Base-by-base conservation (phyloP, 2,888 invertebrate genomes). In the Siphlonurus alternatus region DNA sequence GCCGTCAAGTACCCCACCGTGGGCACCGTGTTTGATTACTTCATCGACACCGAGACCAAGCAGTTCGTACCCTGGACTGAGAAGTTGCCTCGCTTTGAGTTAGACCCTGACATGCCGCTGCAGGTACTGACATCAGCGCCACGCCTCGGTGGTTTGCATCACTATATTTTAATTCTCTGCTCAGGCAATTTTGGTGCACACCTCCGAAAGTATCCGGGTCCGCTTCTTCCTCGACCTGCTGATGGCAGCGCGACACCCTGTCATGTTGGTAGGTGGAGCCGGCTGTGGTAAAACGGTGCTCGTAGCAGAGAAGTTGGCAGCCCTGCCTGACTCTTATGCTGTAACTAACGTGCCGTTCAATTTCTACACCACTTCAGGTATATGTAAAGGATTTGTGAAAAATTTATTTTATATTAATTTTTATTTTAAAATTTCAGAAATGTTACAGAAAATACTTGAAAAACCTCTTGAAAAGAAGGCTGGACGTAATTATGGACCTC, bases 381-480 rank as follows among this genome's bases (percentile, higher is more conserved):
- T 61, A 38, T 23, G 15, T 65, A 20, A n/a, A 19, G 19, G 10
- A 3, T 23, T 63, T 15, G 5, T 15, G 20, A 2, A 62, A 22
- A 61, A 60, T 10, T 1, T 59, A 19, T 61, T 61, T 56, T 61
- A 51, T 22, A 18, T 1, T 59, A 23, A 63, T 25, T 61, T n/a
- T 18, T 51, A 2, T 53, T 15, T 24, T 3, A 25, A 2, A 53
- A 2, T 61, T 20, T 38, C 51, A 51, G 77, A 93, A 76, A 93
- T 93, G 91, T 76, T 94, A 56, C 93, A 94, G 73, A 90, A 92
- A 73, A 88, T 95, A 63, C 76, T 97, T 64, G 97, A 97, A 74
- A 94, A 93, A 73, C 93, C 95, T 3, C 75, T 97, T 65, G 97
- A 97, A 75, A 97, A 97, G 78, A 97, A 97, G 76, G 96, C 96